Evolutionary conservation across 2,888 invertebrate genomes (phyloP).

Genomic region (Parnassius glacialis): DNA sequence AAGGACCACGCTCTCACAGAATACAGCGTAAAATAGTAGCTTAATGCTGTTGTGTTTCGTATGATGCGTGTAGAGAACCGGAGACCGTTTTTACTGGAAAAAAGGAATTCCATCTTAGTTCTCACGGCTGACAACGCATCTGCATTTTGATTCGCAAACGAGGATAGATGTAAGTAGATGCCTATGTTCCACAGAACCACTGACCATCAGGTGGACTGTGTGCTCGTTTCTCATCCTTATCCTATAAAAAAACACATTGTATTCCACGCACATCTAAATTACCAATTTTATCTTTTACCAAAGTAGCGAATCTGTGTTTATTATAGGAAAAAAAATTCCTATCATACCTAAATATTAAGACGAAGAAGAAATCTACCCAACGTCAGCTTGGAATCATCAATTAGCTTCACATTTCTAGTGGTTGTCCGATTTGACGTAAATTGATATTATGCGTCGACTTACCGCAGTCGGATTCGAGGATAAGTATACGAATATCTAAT

Average conservation of each 20-base stretch:
- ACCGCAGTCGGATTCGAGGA: conserved; percentile 4
- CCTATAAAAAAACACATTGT: background rate
- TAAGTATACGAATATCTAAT: conserved; percentile 43
- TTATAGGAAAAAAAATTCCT: background rate
- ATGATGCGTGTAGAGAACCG: too few relatives aligned
- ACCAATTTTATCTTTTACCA: background rate
- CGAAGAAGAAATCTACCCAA: conserved; percentile 15
- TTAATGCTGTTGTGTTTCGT: too few relatives aligned
- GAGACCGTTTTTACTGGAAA: too few relatives aligned
- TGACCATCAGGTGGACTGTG: too few relatives aligned
- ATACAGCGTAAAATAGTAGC: too few relatives aligned
- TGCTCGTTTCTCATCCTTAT: too few relatives aligned
- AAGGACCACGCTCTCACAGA: too few relatives aligned
- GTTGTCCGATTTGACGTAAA: conserved; percentile 32
- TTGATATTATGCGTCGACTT: conserved; percentile 30
- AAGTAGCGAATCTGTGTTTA: background rate
- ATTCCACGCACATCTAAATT: conserved; percentile 15
- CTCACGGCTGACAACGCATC: too few relatives aligned
- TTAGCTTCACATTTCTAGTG: conserved; percentile 30
- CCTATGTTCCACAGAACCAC: too few relatives aligned
- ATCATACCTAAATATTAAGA: conserved; percentile 3
- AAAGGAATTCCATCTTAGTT: too few relatives aligned
- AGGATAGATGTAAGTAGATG: too few relatives aligned
- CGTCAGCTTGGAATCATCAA: conserved; percentile 27
- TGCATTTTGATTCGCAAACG: too few relatives aligned